Evolutionary conservation across 2,113 vertebrate species (phyloP), one percentile per base, ranked within the genome.

Genomic region (Cichladusa arquata): DNA sequence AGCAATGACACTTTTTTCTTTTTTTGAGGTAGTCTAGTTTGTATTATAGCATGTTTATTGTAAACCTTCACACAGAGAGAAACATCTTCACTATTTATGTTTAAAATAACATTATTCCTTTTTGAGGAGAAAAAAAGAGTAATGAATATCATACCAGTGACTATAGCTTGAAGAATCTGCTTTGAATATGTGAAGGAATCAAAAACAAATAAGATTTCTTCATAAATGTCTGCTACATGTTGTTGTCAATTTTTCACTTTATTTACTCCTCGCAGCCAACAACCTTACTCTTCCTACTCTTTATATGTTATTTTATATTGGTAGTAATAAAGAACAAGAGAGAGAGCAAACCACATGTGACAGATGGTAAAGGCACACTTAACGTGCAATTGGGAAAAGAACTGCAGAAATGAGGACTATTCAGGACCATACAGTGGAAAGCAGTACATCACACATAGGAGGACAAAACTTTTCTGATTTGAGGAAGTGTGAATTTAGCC

Each of bases 401-500:
- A 69, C 64, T 92, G 51, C 45, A 85, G 91, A 92, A 94, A 93
- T 50, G 14, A 90, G 54, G 45, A 65, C 42, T 91, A 79, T 85
- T 80, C 42, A 69, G 81, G 50, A 90, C 16, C 50, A 71, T 29
- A 17, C 24, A 86, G 44, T 74, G 67, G 66, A 90, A 92, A 92
- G 60, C 28, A 84, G 57, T 64, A 86, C 77, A 86, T 92, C 91
- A 92, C 81, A 96, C 87, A 91, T 82, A 96, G 78, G 81, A 92
- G 84, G n/a, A 81, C 50, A 86, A 90, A 58, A 60, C 42, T 86
- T 78, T 93, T 96, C 92, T 92, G 87, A 92, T 87, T 50, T 91
- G 89, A 95, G 58, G 77, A 94, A 95, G 45, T 86, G 79, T 87
- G 95, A 91, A 93, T 97, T 94, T 90, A 77, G 53, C 47, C 87